These are phyloP conservation scores for Sarcophaga subvicina DNA, from an alignment of 2,888 invertebrate species.

Conservation along the genomic window DNA sequence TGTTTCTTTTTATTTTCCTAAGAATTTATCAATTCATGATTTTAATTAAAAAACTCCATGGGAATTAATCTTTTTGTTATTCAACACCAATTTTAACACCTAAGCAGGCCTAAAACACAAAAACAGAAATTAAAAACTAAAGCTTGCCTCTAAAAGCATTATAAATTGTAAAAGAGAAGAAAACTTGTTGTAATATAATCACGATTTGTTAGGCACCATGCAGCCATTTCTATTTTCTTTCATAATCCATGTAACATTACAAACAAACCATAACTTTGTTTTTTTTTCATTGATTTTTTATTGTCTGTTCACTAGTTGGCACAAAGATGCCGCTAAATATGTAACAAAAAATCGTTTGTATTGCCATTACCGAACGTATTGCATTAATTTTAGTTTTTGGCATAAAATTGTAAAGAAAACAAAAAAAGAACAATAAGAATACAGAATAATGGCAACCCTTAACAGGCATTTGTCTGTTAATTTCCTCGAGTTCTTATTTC, in stretches of 20 bases:
- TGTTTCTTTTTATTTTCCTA: neutral
- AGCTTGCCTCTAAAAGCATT: neutral
- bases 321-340: slow-evolving; percentile 50
- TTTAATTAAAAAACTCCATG: slow-evolving; percentile 43
- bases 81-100: slow-evolving; percentile 34
- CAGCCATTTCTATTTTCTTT: neutral
- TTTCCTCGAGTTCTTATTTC: too few species aligned
- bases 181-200: slow-evolving; percentile 44
- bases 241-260: too few species aligned
- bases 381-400: slow-evolving; percentile 1
- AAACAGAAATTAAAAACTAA: slow-evolving; percentile 5
- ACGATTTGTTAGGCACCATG: slow-evolving; percentile 51
- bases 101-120: slow-evolving; percentile 33
- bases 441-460: too few species aligned
- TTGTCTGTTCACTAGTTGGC: slow-evolving; percentile 27
- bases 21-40: slow-evolving; percentile 45
- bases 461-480: too few species aligned
- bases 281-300: slow-evolving; percentile 4
- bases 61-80: slow-evolving; percentile 17
- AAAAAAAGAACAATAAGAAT: neutral
- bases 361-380: slow-evolving; percentile 4
- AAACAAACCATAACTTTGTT: slow-evolving; percentile 9
- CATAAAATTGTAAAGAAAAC: neutral
- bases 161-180: slow-evolving; percentile 22
- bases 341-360: slow-evolving; percentile 39